Evolutionary conservation across 2,113 vertebrate species (phyloP).

Genomic region (Microcebus lehilahytsara): DNA sequence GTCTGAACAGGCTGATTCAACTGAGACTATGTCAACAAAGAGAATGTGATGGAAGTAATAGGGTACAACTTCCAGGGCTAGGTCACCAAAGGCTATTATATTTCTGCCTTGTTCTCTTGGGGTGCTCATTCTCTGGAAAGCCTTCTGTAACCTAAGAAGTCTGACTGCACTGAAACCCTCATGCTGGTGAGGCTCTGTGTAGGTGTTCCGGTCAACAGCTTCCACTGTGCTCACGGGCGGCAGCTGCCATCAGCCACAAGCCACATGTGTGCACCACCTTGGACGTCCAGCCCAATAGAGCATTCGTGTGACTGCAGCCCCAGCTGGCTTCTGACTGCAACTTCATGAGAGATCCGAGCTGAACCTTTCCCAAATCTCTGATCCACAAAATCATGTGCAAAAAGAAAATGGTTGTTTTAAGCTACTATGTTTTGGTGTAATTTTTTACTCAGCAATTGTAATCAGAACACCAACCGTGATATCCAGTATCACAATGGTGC

Average conservation of each 20-base stretch:
- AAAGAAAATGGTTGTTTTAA: background rate
- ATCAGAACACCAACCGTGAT: background rate
- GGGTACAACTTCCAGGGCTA: background rate
- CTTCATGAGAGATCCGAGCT: background rate
- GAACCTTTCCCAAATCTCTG: background rate
- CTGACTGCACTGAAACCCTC: background rate
- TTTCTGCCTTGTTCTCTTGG: background rate
- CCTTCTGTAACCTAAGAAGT: background rate
- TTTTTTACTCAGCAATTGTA: background rate
- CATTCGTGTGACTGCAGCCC: background rate
- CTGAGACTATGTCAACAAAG: background rate
- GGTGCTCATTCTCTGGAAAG: background rate
- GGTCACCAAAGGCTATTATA: background rate
- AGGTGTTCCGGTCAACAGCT: background rate
- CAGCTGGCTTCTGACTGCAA: background rate
- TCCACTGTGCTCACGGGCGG: background rate
- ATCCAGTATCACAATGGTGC: background rate
- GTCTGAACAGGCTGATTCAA: no score
- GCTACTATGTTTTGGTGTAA: background rate
- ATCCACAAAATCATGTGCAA: background rate
- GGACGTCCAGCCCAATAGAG: background rate
- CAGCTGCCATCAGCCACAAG: background rate
- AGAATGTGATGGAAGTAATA: background rate
- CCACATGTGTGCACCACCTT: fast-evolving
- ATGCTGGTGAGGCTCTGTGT: background rate